Evolutionary conservation across 2,888 invertebrate genomes (phyloP).

Genomic region (Agonum fuliginosum): DNA sequence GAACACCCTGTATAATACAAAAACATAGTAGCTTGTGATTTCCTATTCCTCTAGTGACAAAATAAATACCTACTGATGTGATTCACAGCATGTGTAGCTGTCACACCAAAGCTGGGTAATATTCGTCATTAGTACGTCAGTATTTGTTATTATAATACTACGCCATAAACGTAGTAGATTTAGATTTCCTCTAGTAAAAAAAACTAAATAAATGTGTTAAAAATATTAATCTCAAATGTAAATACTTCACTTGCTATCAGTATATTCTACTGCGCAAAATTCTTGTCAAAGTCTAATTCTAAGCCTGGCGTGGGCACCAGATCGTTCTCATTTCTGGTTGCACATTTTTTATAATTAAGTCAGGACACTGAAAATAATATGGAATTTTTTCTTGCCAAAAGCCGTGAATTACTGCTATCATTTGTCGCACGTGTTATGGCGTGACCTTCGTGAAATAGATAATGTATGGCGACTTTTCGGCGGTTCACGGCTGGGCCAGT

Average conservation of each 20-base stretch:
- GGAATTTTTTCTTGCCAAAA: constrained; percentile 50
- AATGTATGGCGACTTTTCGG: constrained; percentile 54
- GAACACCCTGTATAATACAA: no score
- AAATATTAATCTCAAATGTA: no score
- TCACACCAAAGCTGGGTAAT: no score
- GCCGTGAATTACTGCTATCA: constrained; percentile 52
- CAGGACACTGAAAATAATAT: constrained; percentile 27
- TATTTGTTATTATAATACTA: no score
- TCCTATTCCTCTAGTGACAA: no score
- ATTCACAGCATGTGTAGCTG: no score
- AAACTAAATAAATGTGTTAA: no score
- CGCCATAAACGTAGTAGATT: background rate
- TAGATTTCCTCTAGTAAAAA: background rate
- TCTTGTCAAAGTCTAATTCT: background rate
- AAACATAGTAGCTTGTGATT: no score
- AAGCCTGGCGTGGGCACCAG: background rate
- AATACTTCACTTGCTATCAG: no score
- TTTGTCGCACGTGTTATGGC: constrained; percentile 55
- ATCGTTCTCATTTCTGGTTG: constrained; percentile 24
- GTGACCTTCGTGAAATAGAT: constrained; percentile 56
- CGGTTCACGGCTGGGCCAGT: constrained; percentile 47
- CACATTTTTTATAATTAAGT: constrained; percentile 40
- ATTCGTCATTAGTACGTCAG: no score
- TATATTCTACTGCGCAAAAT: background rate
- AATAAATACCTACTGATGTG: no score